phyloP scores from a whole-genome alignment of 2,113 vertebrate species.

The Corythoichthys intestinalis region DNA sequence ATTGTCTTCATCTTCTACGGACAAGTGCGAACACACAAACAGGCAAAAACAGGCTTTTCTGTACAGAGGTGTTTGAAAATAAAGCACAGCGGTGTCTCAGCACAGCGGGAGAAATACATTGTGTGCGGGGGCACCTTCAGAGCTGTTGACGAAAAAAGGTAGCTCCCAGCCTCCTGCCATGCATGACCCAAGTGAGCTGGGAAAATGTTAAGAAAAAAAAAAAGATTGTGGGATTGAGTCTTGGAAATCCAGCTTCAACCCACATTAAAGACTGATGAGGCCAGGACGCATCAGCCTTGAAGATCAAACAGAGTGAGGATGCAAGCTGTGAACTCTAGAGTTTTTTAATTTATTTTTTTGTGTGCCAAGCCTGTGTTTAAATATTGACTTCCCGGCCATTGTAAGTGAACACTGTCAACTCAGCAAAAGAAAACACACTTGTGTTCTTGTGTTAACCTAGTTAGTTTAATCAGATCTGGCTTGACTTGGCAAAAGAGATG shows the following conservation, averaged over 20 bases:
- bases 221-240: conserved; percentile 49
- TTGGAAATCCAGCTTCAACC: conserved; percentile 53
- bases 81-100: conserved; percentile 35
- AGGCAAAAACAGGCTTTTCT: conserved; percentile 22
- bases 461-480: conserved; percentile 39
- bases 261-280: conserved; percentile 63
- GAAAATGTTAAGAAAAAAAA: conserved; percentile 21
- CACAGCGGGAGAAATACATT: conserved; percentile 52
- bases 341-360: conserved; percentile 2
- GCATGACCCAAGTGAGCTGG: conserved; percentile 32
- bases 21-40: conserved; percentile 2
- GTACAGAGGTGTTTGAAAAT: conserved; percentile 12
- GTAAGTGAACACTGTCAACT: conserved; percentile 59
- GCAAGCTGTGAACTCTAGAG: conserved; percentile 66
- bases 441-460: conserved; percentile 43
- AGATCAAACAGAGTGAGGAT: conserved; percentile 70
- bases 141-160: conserved; percentile 45
- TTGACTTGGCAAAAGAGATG: conserved; percentile 9
- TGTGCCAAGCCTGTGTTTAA: conserved; percentile 62
- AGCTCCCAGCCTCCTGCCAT: conserved; percentile 53
- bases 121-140: conserved; percentile 57
- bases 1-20: conserved; percentile 8
- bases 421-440: conserved; percentile 54
- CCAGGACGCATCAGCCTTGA: conserved; percentile 55
- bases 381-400: conserved; percentile 67